Conservation (phyloP, 2,113 vertebrate species). For the Melospiza melodia region DNA sequence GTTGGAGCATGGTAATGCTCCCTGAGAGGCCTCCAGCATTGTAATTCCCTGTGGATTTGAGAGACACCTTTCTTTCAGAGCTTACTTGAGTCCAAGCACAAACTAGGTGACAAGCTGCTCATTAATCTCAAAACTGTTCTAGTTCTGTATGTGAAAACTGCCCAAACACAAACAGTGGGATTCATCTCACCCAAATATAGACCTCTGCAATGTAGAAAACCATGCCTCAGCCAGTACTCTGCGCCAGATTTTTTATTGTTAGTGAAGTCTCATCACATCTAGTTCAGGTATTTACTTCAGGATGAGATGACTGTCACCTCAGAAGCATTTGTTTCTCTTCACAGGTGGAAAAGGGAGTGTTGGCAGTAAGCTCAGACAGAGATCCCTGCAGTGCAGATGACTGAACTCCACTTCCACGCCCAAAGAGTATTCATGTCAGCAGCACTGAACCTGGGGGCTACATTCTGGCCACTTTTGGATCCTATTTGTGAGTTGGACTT, state of each 20-base stretch:
- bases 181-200: background rate
- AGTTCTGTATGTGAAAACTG: background rate
- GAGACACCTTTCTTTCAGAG: background rate
- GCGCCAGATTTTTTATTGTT: background rate
- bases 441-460: background rate
- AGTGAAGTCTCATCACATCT: background rate
- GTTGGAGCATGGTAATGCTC: background rate
- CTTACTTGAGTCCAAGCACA: background rate
- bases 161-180: background rate
- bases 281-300: background rate
- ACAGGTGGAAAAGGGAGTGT: background rate
- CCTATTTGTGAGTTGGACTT: background rate
- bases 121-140: background rate
- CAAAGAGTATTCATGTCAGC: background rate
- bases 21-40: background rate
- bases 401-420: background rate
- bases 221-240: background rate
- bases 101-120: accelerated
- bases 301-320: background rate
- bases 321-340: background rate
- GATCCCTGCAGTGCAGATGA: background rate
- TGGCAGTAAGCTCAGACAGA: background rate
- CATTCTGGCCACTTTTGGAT: background rate
- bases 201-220: background rate
- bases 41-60: background rate